phyloP scores from a whole-genome alignment of 1,140 invertebrate genomes.

The Venturia canescens region DNA sequence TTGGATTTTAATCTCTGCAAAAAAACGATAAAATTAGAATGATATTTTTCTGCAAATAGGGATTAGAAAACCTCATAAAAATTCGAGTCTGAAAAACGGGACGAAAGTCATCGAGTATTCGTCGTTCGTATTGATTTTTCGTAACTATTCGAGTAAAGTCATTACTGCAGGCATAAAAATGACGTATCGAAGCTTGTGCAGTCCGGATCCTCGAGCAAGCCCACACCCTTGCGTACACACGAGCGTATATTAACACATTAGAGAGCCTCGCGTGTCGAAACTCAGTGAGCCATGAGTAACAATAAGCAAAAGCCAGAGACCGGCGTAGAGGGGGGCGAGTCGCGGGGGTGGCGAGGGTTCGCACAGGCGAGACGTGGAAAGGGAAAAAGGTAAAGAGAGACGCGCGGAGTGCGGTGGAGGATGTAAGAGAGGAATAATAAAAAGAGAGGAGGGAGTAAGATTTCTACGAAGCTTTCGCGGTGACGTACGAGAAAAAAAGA shows the following conservation, averaged over 20 bases:
- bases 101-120: background rate
- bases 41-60: too few relatives aligned
- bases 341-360: slow-evolving; percentile 40
- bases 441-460: slow-evolving; percentile 42
- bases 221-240: slow-evolving; percentile 61
- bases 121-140: background rate
- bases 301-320: slow-evolving; percentile 64
- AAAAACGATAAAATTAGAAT: too few relatives aligned
- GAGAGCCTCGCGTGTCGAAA: slow-evolving; percentile 71
- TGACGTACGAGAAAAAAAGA: slow-evolving; percentile 21
- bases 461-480: slow-evolving; percentile 32
- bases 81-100: too few relatives aligned
- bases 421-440: too few relatives aligned
- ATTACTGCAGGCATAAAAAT: too few relatives aligned
- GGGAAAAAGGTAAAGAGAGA: background rate
- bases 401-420: background rate
- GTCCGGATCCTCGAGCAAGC: slow-evolving; percentile 25
- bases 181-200: background rate
- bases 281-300: slow-evolving; percentile 71
- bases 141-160: background rate
- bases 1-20: too few relatives aligned
- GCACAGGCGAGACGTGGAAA: slow-evolving; percentile 17
- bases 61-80: too few relatives aligned
- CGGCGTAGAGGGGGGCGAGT: slow-evolving; percentile 54
- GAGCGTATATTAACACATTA: slow-evolving; percentile 74